A percentile compares a stretch with the other conserved stretches of the same genome.
These are phyloP conservation scores for Melikaiella ostensackeni DNA, from an alignment of 2,888 invertebrate species.

Conservation along the genomic window DNA sequence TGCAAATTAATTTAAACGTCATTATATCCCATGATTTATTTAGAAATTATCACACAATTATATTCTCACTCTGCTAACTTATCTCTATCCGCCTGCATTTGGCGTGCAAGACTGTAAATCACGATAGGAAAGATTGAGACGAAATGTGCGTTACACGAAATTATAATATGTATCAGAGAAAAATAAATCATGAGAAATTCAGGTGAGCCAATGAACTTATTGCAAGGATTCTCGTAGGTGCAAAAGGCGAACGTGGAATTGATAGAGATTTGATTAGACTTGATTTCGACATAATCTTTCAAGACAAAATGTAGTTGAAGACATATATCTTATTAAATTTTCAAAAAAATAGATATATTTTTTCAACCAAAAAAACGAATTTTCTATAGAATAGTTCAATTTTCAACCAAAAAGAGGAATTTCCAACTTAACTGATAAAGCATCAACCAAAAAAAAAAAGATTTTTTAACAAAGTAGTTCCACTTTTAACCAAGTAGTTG, in stretches of 20 bases:
- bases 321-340: too few species aligned
- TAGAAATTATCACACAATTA: slow-evolving; percentile 17
- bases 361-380: too few species aligned
- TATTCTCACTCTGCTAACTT: slow-evolving; percentile 21
- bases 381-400: too few species aligned
- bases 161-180: slow-evolving; percentile 29
- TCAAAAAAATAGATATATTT: too few species aligned
- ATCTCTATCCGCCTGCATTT: slow-evolving; percentile 37
- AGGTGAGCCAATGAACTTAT: slow-evolving; percentile 17
- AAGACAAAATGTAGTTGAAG: not conserved
- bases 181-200: slow-evolving; percentile 31
- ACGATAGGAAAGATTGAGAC: slow-evolving; percentile 26
- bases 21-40: slow-evolving; percentile 31
- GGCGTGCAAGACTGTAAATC: slow-evolving; percentile 23
- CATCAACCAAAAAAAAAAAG: too few species aligned
- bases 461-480: too few species aligned
- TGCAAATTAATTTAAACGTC: slow-evolving; percentile 32
- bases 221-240: slow-evolving; percentile 18
- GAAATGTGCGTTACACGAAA: slow-evolving; percentile 33
- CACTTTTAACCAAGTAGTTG: too few species aligned
- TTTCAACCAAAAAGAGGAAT: too few species aligned
- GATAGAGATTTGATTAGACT: slow-evolving; percentile 47
- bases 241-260: slow-evolving; percentile 40
- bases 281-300: slow-evolving; percentile 39
- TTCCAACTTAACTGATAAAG: too few species aligned